Conservation (phyloP, 2,888 invertebrate genomes). For the Spisula solida region DNA sequence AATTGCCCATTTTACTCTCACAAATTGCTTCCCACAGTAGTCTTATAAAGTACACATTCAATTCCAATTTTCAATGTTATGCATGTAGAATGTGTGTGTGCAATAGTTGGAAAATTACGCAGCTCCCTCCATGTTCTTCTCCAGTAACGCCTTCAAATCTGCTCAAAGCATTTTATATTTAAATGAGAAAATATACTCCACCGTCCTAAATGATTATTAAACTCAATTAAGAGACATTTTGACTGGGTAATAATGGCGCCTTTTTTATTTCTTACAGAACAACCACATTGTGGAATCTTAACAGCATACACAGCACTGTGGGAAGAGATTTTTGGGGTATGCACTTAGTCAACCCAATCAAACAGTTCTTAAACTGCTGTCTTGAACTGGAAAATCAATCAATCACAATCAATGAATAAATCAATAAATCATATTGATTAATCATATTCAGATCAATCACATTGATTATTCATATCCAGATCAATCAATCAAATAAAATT, state of each 20-base stretch:
- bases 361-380: not conserved
- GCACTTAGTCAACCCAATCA: not conserved
- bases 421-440: not conserved
- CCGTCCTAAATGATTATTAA: not conserved
- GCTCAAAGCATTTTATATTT: slow-evolving; percentile 11
- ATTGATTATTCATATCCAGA: no score
- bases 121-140: slow-evolving; percentile 7
- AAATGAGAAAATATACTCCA: slow-evolving; percentile 1
- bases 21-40: not conserved
- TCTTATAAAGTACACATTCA: not conserved
- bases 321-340: not conserved
- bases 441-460: not conserved
- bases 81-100: slow-evolving; percentile 2
- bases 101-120: slow-evolving; percentile 4
- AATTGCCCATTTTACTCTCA: slow-evolving; percentile 24
- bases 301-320: not conserved
- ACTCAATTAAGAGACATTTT: slow-evolving; percentile 14
- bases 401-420: not conserved
- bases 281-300: not conserved
- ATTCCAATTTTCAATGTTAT: slow-evolving; percentile 3
- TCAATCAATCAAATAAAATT: not conserved
- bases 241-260: not conserved
- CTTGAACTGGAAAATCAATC: not conserved
- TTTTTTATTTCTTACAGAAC: slow-evolving; percentile 2
- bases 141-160: not conserved